These are phyloP conservation scores for Sminthurides bifidus DNA, from an alignment of 1,140 invertebrate genomes.

Conservation along the genomic window DNA sequence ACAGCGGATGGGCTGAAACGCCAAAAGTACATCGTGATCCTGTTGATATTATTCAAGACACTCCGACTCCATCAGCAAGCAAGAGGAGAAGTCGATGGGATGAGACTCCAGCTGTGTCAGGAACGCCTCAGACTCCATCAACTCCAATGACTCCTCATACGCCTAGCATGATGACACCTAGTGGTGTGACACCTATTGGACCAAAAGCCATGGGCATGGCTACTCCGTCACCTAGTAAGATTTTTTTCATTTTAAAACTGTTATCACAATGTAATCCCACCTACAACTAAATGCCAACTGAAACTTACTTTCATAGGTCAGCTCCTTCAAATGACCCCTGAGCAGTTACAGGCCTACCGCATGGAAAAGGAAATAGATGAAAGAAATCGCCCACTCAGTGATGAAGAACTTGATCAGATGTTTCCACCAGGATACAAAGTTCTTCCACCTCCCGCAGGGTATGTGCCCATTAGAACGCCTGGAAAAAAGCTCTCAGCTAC, in stretches of 20 bases:
- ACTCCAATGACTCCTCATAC: constrained; percentile 46
- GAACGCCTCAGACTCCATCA: constrained; percentile 51
- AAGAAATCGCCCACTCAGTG: constrained; percentile 84
- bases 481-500: constrained; percentile 93
- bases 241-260: not conserved
- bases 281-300: constrained; percentile 1
- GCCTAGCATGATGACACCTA: constrained; percentile 52
- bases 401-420: constrained; percentile 94
- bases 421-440: constrained; percentile 98
- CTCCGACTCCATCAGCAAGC: constrained; percentile 80
- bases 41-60: constrained; percentile 73
- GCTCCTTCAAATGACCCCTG: constrained; percentile 94
- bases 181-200: constrained; percentile 81
- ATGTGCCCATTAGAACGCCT: constrained; percentile 93
- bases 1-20: constrained; percentile 93
- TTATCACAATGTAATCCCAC: not conserved
- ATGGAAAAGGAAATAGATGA: constrained; percentile 99
- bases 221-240: constrained; percentile 76
- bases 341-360: constrained; percentile 94
- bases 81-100: constrained; percentile 91
- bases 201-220: constrained; percentile 94
- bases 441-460: constrained; percentile 85
- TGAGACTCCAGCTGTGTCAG: constrained; percentile 73
- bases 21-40: constrained; percentile 74
- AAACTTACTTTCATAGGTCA: constrained; percentile 44